Evolutionary conservation across 2,888 invertebrate genomes (phyloP).

Genomic region (Xanthia togata): DNA sequence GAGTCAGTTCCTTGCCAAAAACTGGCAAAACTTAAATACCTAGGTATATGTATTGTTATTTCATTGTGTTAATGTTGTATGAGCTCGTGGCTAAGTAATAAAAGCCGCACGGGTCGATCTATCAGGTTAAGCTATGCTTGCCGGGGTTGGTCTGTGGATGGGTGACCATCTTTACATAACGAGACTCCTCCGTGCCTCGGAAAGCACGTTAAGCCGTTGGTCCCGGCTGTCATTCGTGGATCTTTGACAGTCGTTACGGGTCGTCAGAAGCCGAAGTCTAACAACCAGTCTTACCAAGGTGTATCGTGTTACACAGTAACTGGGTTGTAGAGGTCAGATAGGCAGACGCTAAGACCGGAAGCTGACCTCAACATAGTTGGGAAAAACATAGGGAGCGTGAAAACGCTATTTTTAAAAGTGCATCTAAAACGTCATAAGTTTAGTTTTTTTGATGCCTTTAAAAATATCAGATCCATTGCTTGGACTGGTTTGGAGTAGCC

Average conservation of each 20-base stretch:
- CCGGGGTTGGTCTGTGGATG: background rate
- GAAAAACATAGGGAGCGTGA: background rate
- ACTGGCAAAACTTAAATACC: conserved; percentile 40
- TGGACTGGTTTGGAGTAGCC: background rate
- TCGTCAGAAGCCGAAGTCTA: background rate
- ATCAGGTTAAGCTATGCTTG: background rate
- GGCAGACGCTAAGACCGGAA: background rate
- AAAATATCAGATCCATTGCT: background rate
- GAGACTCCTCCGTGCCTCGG: no score
- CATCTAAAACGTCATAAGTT: no score
- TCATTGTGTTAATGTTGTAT: conserved; percentile 42
- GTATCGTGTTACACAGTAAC: background rate
- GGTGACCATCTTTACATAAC: no score
- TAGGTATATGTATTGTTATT: conserved; percentile 19
- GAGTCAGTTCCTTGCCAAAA: conserved; percentile 69
- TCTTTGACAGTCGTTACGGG: background rate
- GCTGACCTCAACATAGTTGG: background rate
- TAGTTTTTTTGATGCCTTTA: background rate
- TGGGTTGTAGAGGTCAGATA: background rate
- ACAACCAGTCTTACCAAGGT: background rate
- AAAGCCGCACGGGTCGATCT: background rate
- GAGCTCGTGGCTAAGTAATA: background rate
- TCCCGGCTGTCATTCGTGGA: background rate
- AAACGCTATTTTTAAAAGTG: no score
- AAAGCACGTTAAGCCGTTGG: background rate